Conservation (phyloP, 2,797 vertebrate genomes). For the Pachyuromys duprasi region DNA sequence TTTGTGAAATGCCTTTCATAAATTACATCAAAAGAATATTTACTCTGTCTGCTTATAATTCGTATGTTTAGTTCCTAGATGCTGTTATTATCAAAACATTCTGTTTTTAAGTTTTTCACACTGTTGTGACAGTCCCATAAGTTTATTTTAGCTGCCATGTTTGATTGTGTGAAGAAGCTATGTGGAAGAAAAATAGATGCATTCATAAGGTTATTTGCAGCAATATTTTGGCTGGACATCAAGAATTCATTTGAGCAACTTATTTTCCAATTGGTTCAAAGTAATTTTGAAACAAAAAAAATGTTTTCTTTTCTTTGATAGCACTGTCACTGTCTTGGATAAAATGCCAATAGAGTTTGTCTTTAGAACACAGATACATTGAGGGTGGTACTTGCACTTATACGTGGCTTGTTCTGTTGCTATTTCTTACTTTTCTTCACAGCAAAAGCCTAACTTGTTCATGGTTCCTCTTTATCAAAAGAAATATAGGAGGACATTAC, state of each 20-base stretch:
- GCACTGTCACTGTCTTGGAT: neutral
- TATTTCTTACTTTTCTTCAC: neutral
- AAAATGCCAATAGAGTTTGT: neutral
- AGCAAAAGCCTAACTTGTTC: neutral
- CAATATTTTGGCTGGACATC: neutral
- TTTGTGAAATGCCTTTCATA: neutral
- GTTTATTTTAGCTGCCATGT: neutral
- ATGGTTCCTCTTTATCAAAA: constrained; percentile 5
- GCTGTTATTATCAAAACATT: neutral
- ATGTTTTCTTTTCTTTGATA: neutral
- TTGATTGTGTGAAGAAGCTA: constrained; percentile 21
- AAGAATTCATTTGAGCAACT: constrained; percentile 9
- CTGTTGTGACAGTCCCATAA: neutral
- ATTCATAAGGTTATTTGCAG: neutral
- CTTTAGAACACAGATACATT: neutral
- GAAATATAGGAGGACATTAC: neutral
- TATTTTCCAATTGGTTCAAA: neutral
- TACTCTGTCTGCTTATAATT: neutral
- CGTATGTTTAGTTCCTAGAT: neutral
- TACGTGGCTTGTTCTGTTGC: neutral
- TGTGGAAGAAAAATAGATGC: neutral
- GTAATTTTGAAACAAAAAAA: neutral
- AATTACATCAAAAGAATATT: neutral
- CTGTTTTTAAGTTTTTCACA: neutral
- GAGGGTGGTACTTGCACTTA: neutral